Percentiles rank a stretch among this genome's conserved stretches.
Evolutionary conservation across 1,140 invertebrate genomes (phyloP).

Genomic region (Caligus rogercresseyi): DNA sequence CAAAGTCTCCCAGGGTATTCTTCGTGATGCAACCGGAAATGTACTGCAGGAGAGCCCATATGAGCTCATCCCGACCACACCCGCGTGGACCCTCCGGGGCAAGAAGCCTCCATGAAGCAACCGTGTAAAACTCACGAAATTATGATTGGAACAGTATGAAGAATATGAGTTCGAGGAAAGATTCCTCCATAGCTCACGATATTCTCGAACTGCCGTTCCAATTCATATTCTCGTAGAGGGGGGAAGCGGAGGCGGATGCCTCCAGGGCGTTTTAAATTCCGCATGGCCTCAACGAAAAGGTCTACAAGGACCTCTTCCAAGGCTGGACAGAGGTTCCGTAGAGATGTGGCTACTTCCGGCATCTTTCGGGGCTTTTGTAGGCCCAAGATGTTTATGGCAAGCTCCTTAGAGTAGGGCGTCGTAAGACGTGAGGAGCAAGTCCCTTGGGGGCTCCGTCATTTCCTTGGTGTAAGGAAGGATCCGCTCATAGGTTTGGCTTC

Average conservation of each 20-base stretch:
- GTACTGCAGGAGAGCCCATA: constrained; percentile 94
- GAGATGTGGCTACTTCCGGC: neutral
- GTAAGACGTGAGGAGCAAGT: constrained; percentile 70
- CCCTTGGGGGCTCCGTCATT: constrained; percentile 69
- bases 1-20: constrained; percentile 43
- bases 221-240: constrained; percentile 42
- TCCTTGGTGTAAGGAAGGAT: constrained; percentile 69
- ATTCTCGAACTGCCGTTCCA: constrained; percentile 27
- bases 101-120: constrained; percentile 62
- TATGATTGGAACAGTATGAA: constrained; percentile 86
- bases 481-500: constrained; percentile 35
- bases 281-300: constrained; percentile 74
- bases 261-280: constrained; percentile 41
- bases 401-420: constrained; percentile 90
- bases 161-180: constrained; percentile 88
- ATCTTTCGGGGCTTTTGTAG: constrained; percentile 55
- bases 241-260: constrained; percentile 21
- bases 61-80: constrained; percentile 78
- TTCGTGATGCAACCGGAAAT: constrained; percentile 90
- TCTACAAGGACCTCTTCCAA: constrained; percentile 85
- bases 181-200: constrained; percentile 77
- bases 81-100: constrained; percentile 27
- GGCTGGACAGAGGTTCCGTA: constrained; percentile 10
- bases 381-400: constrained; percentile 84
- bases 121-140: constrained; percentile 76